phyloP scores from a whole-genome alignment of 1,140 invertebrate species.

The Physella acuta region DNA sequence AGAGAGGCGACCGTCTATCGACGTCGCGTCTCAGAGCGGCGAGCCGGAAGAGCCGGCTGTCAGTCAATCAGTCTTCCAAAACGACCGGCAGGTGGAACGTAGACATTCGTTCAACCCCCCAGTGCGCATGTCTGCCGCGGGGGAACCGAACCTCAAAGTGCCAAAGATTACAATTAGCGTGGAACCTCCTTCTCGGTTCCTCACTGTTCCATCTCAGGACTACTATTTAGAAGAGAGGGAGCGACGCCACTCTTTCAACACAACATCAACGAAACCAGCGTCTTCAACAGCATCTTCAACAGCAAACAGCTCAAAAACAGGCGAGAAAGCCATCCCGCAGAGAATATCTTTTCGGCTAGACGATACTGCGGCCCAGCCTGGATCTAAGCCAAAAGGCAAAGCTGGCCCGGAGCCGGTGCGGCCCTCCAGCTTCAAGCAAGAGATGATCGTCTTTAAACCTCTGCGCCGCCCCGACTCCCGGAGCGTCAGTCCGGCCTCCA shows the following conservation, averaged over 20 bases:
- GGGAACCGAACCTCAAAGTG: background rate
- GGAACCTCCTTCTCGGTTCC: background rate
- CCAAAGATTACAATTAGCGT: constrained; percentile 13
- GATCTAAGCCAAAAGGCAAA: background rate
- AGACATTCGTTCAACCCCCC: constrained; percentile 19
- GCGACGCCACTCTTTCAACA: constrained; percentile 15
- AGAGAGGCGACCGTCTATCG: background rate
- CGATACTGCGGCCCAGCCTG: background rate
- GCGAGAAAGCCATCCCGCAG: background rate
- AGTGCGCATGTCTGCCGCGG: background rate
- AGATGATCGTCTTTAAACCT: constrained; percentile 14
- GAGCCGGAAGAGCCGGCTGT: background rate
- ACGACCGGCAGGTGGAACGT: constrained; percentile 6
- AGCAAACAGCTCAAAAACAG: background rate
- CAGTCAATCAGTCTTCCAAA: constrained; percentile 6
- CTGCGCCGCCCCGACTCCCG: constrained; percentile 6
- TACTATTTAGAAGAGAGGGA: constrained; percentile 7
- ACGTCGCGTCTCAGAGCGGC: background rate
- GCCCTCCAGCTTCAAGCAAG: constrained; percentile 10
- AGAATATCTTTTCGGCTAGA: constrained; percentile 14
- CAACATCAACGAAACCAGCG: background rate
- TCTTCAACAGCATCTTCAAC: background rate
- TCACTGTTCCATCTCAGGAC: constrained; percentile 18
- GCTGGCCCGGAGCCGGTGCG: background rate
- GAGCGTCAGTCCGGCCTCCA: constrained; percentile 11